Conservation (phyloP, 2,888 invertebrate species). For the Lordiphosa fenestrarum region DNA sequence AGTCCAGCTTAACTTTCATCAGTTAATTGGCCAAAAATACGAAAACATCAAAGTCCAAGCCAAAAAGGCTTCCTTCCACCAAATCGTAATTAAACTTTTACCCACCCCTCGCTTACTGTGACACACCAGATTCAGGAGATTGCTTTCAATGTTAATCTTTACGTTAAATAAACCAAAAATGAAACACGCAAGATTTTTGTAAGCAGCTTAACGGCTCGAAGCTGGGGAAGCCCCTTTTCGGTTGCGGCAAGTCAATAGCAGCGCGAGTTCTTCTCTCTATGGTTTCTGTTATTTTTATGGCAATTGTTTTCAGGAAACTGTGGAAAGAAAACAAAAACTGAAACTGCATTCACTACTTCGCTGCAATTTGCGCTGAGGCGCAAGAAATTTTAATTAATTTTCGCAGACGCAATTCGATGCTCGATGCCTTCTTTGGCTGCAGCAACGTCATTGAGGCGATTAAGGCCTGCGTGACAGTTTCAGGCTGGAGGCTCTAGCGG, state of each 20-base stretch:
- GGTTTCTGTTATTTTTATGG: constrained; percentile 15
- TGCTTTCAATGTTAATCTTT: constrained; percentile 59
- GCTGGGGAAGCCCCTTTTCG: constrained; percentile 18
- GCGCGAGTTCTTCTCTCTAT: constrained; percentile 17
- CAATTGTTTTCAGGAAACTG: constrained; percentile 36
- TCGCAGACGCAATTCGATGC: constrained; percentile 23
- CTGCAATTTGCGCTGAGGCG: constrained; percentile 20
- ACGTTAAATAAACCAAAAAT: constrained; percentile 62
- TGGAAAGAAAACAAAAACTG: constrained; percentile 15
- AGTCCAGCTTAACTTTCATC: constrained; percentile 30
- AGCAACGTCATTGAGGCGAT: constrained; percentile 27
- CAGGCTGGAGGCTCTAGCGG: constrained; percentile 30
- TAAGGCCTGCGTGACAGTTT: constrained; percentile 31
- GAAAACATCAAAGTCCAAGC: constrained; percentile 51
- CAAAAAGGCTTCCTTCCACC: constrained; percentile 12
- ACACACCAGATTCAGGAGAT: constrained; percentile 52
- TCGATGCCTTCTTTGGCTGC: constrained; percentile 13
- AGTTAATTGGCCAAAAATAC: constrained; percentile 64
- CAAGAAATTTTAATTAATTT: constrained; percentile 47
- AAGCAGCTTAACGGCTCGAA: constrained; percentile 53
- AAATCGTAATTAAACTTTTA: constrained; percentile 58
- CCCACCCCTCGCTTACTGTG: constrained; percentile 42
- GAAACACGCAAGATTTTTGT: constrained; percentile 70
- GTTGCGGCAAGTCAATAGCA: constrained; percentile 29
- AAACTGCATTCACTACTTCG: constrained; percentile 18